Base-by-base conservation (phyloP, 2,113 vertebrate genomes). In the Corythornis vintsioides region DNA sequence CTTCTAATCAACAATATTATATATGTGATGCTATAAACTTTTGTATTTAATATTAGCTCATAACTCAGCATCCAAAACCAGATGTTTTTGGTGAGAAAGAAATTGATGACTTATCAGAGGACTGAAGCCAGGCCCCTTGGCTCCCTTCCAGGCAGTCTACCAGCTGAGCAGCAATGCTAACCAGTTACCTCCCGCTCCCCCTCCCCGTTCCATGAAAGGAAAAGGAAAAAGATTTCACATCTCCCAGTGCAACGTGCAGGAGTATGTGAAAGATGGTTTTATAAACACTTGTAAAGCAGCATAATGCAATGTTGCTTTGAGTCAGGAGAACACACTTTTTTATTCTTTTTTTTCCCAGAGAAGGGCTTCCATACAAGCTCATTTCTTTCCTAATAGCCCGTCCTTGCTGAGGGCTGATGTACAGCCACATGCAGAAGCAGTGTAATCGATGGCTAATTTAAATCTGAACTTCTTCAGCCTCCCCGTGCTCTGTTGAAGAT, bases 1-100 rank as follows among this genome's bases (percentile, higher is more conserved):
- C 96, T 97, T 98, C 97, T 97, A 97, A 98, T 97, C 97, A 97
- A 92, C 95, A 97, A 95, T 94, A 96, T 98, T 98, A 97, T 97
- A 98, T 97, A 97, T 97, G 97, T 87, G 97, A 98, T 97, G 96
- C 97, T 96, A 97, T 97, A 97, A 98, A 98, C 96, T 95, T 97
- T 97, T 97, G 97, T 97, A 97, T 96, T 98, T 97, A 96, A 98
- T 98, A 98, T 97, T 98, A 98, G 97, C 97, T 98, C 97, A 97
- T 98, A 98, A 98, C 92, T 98, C 97, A 97, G 94, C 94, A 94
- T 94, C 96, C 97, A 59, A 94, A 97, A 95, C 96, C 98, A 98
- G 98, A 98, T 98, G 97, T 96, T 98, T 97, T 84, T 95, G 97
- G 97, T 97, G 97, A 97, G 97, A 98, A 97, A 97, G 96, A 98